Conservation (phyloP, 2,797 vertebrate genomes). For the Potorous gilbertii region DNA sequence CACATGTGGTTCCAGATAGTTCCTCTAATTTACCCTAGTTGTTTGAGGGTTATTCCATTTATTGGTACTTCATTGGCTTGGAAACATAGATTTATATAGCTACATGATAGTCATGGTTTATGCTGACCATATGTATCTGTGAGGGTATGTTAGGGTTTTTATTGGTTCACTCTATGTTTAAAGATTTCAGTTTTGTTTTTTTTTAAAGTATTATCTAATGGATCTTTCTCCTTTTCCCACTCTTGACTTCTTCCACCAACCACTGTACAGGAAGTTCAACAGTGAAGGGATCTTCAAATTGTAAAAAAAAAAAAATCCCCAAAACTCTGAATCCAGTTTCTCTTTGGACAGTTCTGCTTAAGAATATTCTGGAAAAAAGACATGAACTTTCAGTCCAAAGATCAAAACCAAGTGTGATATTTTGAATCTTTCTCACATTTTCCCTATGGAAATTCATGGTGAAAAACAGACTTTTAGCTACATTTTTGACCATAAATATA, state of each 20-base stretch:
- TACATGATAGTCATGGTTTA: background rate
- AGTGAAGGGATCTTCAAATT: background rate
- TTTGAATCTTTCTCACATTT: background rate
- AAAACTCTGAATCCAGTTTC: background rate
- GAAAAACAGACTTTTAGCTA: background rate
- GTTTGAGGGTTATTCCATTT: background rate
- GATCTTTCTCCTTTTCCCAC: background rate
- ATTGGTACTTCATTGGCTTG: background rate
- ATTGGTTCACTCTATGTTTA: background rate
- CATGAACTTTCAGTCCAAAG: background rate
- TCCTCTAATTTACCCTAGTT: background rate
- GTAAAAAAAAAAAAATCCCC: background rate
- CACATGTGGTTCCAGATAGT: background rate
- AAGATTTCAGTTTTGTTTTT: background rate
- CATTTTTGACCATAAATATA: background rate
- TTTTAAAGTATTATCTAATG: background rate
- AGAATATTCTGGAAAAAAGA: background rate
- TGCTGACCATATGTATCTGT: background rate
- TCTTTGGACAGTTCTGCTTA: background rate
- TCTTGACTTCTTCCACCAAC: background rate
- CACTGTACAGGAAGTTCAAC: background rate
- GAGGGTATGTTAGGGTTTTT: background rate
- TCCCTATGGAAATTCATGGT: background rate
- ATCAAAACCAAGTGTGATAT: background rate
- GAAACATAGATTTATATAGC: background rate